These are phyloP conservation scores for Drosophila putrida DNA, from an alignment of 2,888 invertebrate species.

Conservation along the genomic window DNA sequence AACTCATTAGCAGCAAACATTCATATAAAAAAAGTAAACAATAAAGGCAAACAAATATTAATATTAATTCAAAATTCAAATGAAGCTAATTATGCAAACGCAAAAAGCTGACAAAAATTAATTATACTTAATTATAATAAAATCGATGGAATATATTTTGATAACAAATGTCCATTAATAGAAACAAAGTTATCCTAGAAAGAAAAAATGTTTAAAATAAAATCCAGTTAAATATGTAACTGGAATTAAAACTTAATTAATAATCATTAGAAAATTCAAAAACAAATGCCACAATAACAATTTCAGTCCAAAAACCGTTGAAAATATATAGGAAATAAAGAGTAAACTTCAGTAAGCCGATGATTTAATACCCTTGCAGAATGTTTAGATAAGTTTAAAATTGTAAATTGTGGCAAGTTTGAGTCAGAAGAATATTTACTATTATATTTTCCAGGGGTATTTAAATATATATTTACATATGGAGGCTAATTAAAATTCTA, in stretches of 20 bases:
- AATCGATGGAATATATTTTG: conserved; percentile 55
- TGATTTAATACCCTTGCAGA: conserved; percentile 1
- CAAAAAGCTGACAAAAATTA: conserved; percentile 1
- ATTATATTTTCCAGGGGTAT: not conserved
- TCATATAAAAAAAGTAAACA: conserved; percentile 18
- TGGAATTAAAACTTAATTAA: conserved; percentile 12
- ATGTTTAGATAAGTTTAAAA: not conserved
- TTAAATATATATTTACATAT: not conserved
- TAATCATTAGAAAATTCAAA: not conserved
- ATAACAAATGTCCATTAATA: conserved; percentile 32
- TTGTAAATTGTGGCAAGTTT: conserved; percentile 5
- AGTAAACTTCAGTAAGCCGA: conserved; percentile 6
- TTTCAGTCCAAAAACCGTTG: conserved; percentile 18
- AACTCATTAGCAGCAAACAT: conserved; percentile 26
- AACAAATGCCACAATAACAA: conserved; percentile 1
- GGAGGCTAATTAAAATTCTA: not conserved
- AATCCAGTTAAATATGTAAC: not conserved
- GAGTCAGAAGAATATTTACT: not conserved
- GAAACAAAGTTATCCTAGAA: not conserved
- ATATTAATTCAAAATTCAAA: conserved; percentile 38
- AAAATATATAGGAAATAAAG: not conserved
- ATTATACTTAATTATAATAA: conserved; percentile 17
- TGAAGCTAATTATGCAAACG: conserved; percentile 24
- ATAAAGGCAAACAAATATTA: conserved; percentile 42
- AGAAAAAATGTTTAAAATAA: conserved; percentile 2